These are phyloP conservation scores for Caenorhabditis virilis DNA, from an alignment of 2,888 invertebrate genomes.

Conservation along the genomic window DNA sequence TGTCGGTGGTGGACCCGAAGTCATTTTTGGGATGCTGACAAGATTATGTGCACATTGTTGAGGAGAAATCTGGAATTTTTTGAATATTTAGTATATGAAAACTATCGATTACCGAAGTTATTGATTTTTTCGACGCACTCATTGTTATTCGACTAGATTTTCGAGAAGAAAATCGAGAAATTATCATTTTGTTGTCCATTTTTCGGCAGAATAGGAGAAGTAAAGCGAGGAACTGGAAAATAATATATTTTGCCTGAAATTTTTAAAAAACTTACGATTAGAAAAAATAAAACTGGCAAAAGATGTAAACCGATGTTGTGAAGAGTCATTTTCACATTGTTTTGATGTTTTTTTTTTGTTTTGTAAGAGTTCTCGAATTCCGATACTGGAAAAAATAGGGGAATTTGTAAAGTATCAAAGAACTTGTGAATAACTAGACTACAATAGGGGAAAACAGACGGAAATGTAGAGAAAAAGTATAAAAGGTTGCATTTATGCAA, in stretches of 20 bases:
- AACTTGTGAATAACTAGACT: too few relatives aligned
- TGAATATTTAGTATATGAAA: background rate
- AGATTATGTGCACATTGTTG: conserved; percentile 19
- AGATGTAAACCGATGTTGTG: conserved; percentile 49
- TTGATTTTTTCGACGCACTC: conserved; percentile 20
- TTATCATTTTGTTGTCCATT: conserved; percentile 23
- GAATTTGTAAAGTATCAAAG: too few relatives aligned
- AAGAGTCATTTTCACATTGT: conserved; percentile 32
- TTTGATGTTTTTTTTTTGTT: too few relatives aligned
- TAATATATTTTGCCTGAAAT: too few relatives aligned
- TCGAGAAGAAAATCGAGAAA: conserved; percentile 34
- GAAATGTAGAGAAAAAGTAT: background rate
- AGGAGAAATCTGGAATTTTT: conserved; percentile 11
- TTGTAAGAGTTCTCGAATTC: background rate
- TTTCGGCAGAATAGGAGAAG: conserved; percentile 36
- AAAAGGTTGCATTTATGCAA: conserved; percentile 10
- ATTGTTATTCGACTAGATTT: conserved; percentile 24
- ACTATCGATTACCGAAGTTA: conserved; percentile 7
- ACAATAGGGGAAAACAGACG: background rate
- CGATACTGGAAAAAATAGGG: background rate
- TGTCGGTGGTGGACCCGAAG: too few relatives aligned
- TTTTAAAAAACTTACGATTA: conserved; percentile 29
- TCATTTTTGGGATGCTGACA: conserved; percentile 9
- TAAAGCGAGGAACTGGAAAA: conserved; percentile 39
- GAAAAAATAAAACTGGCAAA: conserved; percentile 38